Conservation (phyloP, 2,113 vertebrate genomes). For the Zosterops japonicus region DNA sequence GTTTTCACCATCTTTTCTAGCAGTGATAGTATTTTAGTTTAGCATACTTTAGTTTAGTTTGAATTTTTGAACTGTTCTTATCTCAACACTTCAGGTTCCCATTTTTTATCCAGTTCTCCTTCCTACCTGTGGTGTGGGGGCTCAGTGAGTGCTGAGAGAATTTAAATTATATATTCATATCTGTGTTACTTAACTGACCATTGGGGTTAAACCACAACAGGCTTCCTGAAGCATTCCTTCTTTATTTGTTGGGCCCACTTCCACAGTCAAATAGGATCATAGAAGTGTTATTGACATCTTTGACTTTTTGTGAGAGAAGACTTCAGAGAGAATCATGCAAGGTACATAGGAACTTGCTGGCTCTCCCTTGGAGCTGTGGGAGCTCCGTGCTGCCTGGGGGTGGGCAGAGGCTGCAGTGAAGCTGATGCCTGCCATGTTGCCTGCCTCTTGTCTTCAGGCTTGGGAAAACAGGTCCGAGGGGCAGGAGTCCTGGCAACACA, state of each 20-base stretch:
- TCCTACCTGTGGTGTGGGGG: fast-evolving
- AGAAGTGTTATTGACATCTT: neutral
- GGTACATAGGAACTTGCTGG: fast-evolving
- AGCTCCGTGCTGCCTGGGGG: fast-evolving
- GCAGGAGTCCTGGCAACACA: no score
- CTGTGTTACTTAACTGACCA: neutral
- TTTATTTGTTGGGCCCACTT: neutral
- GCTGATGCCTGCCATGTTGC: fast-evolving
- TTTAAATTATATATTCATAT: no score
- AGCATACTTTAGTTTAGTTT: neutral
- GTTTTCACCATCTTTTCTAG: neutral
- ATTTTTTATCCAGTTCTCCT: neutral
- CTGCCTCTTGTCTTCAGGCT: no score
- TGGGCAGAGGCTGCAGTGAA: neutral
- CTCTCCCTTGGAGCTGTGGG: fast-evolving
- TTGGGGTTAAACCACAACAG: neutral
- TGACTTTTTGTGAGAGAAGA: neutral
- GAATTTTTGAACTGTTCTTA: neutral
- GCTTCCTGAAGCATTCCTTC: neutral
- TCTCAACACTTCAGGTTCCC: neutral
- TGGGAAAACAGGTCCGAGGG: fast-evolving
- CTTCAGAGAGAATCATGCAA: neutral
- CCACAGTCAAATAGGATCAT: neutral
- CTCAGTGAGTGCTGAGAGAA: neutral
- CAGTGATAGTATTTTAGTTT: neutral